These are phyloP conservation scores for Drosophila willistoni DNA, from an alignment of 1,140 invertebrate species.

Conservation along the genomic window DNA sequence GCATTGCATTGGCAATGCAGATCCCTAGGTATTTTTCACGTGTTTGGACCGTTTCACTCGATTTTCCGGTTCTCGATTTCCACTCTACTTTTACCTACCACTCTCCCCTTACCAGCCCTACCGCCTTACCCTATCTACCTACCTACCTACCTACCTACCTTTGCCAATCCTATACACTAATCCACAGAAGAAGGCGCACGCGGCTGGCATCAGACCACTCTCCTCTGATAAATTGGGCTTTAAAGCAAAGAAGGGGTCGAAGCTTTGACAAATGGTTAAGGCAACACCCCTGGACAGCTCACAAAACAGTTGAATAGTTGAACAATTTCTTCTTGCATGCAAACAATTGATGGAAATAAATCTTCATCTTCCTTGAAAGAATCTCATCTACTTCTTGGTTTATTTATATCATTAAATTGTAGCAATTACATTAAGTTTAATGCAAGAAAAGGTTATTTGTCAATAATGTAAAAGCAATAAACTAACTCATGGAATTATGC, in stretches of 20 bases:
- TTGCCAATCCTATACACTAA: conserved; percentile 34
- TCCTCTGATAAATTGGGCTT: conserved; percentile 76
- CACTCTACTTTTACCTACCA: conserved; percentile 26
- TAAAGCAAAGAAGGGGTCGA: conserved; percentile 60
- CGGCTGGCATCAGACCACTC: conserved; percentile 40
- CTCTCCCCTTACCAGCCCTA: neutral
- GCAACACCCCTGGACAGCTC: conserved; percentile 57
- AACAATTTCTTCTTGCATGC: conserved; percentile 42
- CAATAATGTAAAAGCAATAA: too few species aligned
- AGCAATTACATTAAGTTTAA: conserved; percentile 73
- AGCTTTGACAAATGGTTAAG: conserved; percentile 72
- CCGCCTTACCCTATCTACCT: neutral
- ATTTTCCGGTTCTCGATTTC: conserved; percentile 86
- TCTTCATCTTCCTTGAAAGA: conserved; percentile 56
- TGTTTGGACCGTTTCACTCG: conserved; percentile 92
- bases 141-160: too few species aligned
- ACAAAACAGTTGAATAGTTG: conserved; percentile 34
- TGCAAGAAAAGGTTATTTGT: neutral
- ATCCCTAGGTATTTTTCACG: conserved; percentile 95
- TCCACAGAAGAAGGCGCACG: conserved; percentile 49
- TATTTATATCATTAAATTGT: conserved; percentile 73
- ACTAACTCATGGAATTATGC: too few species aligned
- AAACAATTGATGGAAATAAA: conserved; percentile 74
- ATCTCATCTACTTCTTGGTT: conserved; percentile 46
- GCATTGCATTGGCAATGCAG: conserved; percentile 46